These are phyloP conservation scores for Cryptus armator DNA, from an alignment of 2,888 invertebrate genomes.

Conservation along the genomic window DNA sequence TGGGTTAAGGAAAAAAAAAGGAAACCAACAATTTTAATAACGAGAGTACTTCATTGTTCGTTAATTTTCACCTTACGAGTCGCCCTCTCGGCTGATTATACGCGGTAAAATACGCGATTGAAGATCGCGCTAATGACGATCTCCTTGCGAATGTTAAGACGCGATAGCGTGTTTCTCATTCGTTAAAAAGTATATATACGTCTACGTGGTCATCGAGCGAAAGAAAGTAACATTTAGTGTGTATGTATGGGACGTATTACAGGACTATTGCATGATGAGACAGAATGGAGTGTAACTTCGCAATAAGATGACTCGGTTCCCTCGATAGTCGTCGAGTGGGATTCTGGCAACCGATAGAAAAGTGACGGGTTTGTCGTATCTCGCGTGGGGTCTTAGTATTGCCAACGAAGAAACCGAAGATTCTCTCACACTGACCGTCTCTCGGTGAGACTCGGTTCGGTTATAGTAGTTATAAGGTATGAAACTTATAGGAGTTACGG, in stretches of 20 bases:
- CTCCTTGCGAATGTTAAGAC: no score
- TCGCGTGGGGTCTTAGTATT: no score
- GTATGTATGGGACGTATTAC: neutral
- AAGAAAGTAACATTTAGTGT: conserved; percentile 7
- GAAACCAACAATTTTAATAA: no score
- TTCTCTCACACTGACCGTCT: conserved; percentile 18
- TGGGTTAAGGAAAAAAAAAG: no score
- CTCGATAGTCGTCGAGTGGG: conserved; percentile 2
- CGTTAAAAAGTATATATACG: neutral
- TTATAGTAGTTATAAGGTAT: conserved; percentile 14
- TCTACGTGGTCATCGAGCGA: neutral
- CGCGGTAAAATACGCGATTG: no score
- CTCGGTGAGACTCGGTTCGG: conserved; percentile 13
- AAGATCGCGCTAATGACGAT: no score
- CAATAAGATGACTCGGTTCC: conserved; percentile 1
- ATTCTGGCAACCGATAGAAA: conserved; percentile 41
- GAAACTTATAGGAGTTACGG: conserved; percentile 42
- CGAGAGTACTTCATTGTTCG: no score
- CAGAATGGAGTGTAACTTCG: neutral
- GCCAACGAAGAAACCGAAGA: conserved; percentile 23
- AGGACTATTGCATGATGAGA: neutral
- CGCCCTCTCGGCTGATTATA: no score
- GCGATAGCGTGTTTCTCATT: no score
- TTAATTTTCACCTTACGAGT: no score
- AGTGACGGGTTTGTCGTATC: conserved; percentile 35